Conservation (phyloP, 2,797 vertebrate genomes). For the Selene dorsalis region DNA sequence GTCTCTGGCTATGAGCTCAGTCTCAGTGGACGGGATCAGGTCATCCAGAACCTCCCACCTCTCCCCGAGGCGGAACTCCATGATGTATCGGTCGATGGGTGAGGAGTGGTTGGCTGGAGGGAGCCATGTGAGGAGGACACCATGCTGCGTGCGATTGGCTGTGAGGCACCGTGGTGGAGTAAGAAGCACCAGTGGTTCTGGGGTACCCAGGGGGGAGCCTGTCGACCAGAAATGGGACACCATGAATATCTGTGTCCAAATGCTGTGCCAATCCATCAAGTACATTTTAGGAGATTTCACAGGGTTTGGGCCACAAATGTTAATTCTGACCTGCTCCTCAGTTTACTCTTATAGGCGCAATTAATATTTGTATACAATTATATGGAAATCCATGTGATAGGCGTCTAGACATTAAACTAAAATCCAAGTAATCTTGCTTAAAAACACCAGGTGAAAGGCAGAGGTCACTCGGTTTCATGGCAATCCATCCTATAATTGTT, state of each 20-base stretch:
- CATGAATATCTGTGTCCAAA: not conserved
- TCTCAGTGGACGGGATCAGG: slow-evolving; percentile 91
- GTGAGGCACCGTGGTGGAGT: slow-evolving; percentile 99
- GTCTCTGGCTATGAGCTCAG: slow-evolving; percentile 96
- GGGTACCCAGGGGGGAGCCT: slow-evolving; percentile 98
- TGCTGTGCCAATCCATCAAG: not conserved
- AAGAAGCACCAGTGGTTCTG: slow-evolving; percentile 99
- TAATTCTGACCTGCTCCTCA: not conserved
- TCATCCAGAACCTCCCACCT: slow-evolving; percentile 97
- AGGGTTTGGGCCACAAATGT: not conserved
- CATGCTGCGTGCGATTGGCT: slow-evolving; percentile 99
- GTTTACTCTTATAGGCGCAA: not conserved
- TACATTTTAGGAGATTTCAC: not conserved
- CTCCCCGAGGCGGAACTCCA: slow-evolving; percentile 97
- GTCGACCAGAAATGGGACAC: slow-evolving; percentile 21
- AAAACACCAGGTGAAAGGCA: not conserved
- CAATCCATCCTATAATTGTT: not conserved
- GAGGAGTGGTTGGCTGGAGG: slow-evolving; percentile 98
- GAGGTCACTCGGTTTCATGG: not conserved
- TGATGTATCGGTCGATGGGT: slow-evolving; percentile 95
- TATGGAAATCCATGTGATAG: not conserved
- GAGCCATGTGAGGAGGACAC: slow-evolving; percentile 98
- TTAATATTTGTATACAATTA: not conserved
- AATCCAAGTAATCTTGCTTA: not conserved
- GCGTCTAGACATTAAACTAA: not conserved